A percentile compares a stretch with the other conserved stretches of the same genome.
phyloP scores from a whole-genome alignment of 2,113 vertebrate species.

The Illadopsis cleaveri region DNA sequence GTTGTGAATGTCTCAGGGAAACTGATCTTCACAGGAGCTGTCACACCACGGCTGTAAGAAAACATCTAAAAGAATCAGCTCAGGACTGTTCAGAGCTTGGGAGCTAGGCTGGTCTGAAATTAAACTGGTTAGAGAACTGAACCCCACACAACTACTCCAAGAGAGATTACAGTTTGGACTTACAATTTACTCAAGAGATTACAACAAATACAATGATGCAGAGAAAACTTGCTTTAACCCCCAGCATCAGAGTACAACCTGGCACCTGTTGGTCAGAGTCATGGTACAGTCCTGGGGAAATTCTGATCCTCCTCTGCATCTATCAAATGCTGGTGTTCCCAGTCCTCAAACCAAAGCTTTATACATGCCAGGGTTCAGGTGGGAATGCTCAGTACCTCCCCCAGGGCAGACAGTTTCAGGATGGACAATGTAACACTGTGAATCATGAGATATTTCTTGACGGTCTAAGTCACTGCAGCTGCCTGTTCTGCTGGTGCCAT shows the following conservation, averaged over 20 bases:
- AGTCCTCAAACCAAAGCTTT: not conserved
- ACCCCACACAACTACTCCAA: not conserved
- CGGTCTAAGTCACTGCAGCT: not conserved
- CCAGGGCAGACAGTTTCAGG: rapidly evolving
- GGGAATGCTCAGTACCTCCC: not conserved
- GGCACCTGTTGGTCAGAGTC: not conserved
- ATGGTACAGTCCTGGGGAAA: too few species aligned
- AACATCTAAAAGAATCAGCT: not conserved
- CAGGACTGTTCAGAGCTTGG: not conserved
- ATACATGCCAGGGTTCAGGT: not conserved
- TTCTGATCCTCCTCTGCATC: not conserved
- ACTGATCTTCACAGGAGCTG: not conserved
- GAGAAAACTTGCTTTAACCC: not conserved
- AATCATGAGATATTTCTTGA: not conserved
- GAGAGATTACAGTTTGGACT: not conserved
- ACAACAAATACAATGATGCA: not conserved
- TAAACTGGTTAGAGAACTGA: not conserved
- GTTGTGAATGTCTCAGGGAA: not conserved
- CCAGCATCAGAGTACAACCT: not conserved
- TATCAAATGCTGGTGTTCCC: rapidly evolving
- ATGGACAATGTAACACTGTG: not conserved
- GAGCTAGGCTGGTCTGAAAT: not conserved
- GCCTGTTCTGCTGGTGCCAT: not conserved
- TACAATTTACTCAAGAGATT: not conserved
- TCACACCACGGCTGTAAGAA: not conserved